These are phyloP conservation scores for Tipula confusa DNA, from an alignment of 2,888 invertebrate species.

Conservation along the genomic window DNA sequence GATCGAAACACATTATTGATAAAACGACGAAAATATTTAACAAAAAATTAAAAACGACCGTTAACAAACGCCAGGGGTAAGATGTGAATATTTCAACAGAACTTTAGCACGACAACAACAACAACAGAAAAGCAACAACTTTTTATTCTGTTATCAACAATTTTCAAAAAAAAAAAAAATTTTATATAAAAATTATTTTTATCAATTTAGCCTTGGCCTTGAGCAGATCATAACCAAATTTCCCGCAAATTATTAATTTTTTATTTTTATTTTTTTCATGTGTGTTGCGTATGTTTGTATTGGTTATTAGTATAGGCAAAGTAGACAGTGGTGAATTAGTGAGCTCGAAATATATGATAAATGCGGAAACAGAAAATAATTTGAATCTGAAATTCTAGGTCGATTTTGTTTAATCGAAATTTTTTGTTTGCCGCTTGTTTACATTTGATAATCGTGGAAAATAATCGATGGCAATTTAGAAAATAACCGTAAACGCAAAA, in stretches of 20 bases:
- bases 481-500: no score
- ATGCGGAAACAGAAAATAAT: no score
- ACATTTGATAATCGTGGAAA: no score
- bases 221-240: slow-evolving; percentile 14
- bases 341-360: background rate
- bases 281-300: background rate
- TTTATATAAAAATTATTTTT: background rate
- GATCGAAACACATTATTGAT: background rate
- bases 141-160: background rate
- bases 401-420: no score
- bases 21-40: background rate
- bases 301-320: background rate
- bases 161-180: no score
- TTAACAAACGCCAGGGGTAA: background rate
- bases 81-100: background rate
- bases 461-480: no score
- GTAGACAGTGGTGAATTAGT: background rate
- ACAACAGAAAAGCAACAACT: no score
- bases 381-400: no score
- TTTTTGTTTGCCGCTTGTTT: no score
- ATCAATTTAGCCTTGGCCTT: slow-evolving; percentile 14
- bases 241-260: background rate
- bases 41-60: background rate
- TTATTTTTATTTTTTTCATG: background rate
- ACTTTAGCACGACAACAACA: background rate